A percentile compares a stretch with the other conserved stretches of the same genome.
Evolutionary conservation across 2,797 vertebrate genomes (phyloP).

Genomic region (Sciaenops ocellatus): DNA sequence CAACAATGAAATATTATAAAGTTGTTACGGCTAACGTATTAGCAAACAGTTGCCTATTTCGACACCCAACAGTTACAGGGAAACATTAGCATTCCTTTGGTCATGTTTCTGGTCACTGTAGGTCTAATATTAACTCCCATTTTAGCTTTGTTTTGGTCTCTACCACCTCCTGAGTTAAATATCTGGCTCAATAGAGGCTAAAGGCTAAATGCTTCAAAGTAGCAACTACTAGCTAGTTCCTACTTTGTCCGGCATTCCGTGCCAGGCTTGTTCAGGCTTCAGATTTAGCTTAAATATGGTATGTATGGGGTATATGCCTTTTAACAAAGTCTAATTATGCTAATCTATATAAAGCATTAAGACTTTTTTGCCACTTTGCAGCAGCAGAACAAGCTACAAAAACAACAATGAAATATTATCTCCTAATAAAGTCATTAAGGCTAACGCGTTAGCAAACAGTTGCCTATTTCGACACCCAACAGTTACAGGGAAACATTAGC

Average conservation of each 20-base stretch:
- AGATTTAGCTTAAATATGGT: too few relatives aligned
- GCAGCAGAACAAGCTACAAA: too few relatives aligned
- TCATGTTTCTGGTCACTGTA: neutral
- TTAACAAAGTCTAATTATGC: too few relatives aligned
- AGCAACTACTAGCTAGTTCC: neutral
- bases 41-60: neutral
- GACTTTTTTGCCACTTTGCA: too few relatives aligned
- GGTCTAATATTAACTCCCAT: neutral
- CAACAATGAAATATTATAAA: neutral
- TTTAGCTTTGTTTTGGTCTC: constrained; percentile 8
- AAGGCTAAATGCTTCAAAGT: constrained; percentile 2
- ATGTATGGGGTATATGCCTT: too few relatives aligned
- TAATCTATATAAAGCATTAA: too few relatives aligned
- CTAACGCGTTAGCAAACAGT: neutral
- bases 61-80: neutral
- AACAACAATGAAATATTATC: too few relatives aligned
- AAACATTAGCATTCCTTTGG: neutral
- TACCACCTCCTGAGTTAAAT: neutral
- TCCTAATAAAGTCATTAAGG: neutral
- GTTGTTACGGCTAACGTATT: neutral
- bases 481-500: neutral
- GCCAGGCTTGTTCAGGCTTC: too few relatives aligned
- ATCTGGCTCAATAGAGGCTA: constrained; percentile 1
- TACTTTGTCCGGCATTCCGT: too few relatives aligned
- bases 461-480: neutral